Percentiles rank a stretch among this genome's conserved stretches.
Evolutionary conservation across 1,140 invertebrate species (phyloP).

Genomic region (Delia radicum): DNA sequence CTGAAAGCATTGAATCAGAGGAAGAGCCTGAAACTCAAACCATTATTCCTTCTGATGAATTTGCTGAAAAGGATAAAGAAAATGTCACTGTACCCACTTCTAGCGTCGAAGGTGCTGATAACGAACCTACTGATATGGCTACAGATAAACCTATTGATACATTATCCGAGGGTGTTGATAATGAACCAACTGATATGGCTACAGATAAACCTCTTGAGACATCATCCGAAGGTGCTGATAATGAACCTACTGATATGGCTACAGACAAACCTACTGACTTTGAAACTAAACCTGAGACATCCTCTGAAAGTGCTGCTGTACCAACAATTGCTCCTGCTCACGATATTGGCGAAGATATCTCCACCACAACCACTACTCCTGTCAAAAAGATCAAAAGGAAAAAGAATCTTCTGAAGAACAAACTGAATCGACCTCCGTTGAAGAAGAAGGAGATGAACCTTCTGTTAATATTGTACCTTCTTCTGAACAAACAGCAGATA

Average conservation of each 20-base stretch:
- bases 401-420: conserved; percentile 29
- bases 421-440: conserved; percentile 6
- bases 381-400: conserved; percentile 22
- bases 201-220: not conserved
- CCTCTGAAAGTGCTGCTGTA: not conserved
- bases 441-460: conserved; percentile 29
- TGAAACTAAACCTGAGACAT: not conserved
- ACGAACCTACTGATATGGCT: not conserved
- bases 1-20: not conserved
- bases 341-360: not conserved
- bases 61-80: not conserved
- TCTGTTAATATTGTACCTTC: too few relatives aligned
- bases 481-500: too few relatives aligned
- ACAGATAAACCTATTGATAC: not conserved
- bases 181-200: not conserved
- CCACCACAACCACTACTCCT: conserved; percentile 26
- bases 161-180: too few relatives aligned
- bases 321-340: not conserved
- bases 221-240: not conserved
- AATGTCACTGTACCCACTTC: not conserved
- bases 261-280: not conserved
- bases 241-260: not conserved
- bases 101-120: too few relatives aligned
- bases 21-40: conserved; percentile 1
- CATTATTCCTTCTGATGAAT: not conserved